Percentiles rank a stretch among this genome's conserved stretches.
phyloP scores from a whole-genome alignment of 2,797 vertebrate species.

The Salmo trutta region DNA sequence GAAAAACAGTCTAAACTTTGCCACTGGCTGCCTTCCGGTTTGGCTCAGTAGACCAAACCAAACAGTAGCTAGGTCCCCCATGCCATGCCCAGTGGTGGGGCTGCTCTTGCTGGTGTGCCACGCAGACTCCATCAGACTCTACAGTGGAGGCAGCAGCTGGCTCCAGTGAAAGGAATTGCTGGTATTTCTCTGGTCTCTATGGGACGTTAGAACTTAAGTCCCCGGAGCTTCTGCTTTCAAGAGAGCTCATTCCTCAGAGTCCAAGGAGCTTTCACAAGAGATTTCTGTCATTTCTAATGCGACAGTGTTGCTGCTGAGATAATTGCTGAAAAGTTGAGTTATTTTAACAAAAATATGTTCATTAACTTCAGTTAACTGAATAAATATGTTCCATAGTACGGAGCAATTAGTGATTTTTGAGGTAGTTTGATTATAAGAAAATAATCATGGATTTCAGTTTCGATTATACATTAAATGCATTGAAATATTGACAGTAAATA shows the following conservation, averaged over 20 bases:
- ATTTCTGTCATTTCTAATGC: constrained; percentile 15
- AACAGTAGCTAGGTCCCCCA: constrained; percentile 17
- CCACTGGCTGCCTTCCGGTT: constrained; percentile 18
- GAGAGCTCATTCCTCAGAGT: constrained; percentile 29
- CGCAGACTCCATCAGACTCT: constrained; percentile 21
- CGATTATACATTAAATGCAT: too few species aligned
- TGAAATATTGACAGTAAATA: too few species aligned
- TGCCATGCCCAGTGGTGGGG: constrained; percentile 17
- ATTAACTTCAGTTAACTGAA: neutral
- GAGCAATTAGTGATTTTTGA: too few species aligned
- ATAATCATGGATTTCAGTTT: too few species aligned
- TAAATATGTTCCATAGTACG: neutral
- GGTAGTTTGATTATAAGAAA: too few species aligned
- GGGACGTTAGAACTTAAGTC: constrained; percentile 33
- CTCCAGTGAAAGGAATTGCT: constrained; percentile 66
- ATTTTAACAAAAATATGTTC: neutral
- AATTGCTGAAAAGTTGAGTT: neutral
- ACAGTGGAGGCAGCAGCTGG: constrained; percentile 62
- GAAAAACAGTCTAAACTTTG: neutral
- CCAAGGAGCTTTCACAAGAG: constrained; percentile 25
- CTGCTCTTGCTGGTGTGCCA: constrained; percentile 27
- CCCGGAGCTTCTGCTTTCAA: constrained; percentile 36
- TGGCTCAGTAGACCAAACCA: constrained; percentile 10
- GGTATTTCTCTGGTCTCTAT: constrained; percentile 53
- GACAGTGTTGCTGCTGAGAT: neutral